These are phyloP conservation scores for Lucinisca nassula DNA, from an alignment of 2,888 invertebrate genomes.

Conservation along the genomic window DNA sequence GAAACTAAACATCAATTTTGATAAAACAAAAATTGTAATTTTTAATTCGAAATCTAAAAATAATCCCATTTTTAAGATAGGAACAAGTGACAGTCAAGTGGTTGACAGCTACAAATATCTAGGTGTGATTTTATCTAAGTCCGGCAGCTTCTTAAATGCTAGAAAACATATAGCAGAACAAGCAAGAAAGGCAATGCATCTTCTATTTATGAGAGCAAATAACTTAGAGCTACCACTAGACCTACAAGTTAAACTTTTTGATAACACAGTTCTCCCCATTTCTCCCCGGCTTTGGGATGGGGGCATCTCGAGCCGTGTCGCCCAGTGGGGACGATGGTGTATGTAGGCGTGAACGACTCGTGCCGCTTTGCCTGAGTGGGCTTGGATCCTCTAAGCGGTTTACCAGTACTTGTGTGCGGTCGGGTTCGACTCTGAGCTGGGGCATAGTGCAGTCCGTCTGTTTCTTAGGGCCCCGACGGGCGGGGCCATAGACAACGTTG, in stretches of 20 bases:
- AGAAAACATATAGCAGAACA: constrained; percentile 8
- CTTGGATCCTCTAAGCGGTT: too few relatives aligned
- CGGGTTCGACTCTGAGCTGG: too few relatives aligned
- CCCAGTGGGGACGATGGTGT: too few relatives aligned
- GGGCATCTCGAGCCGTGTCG: too few relatives aligned
- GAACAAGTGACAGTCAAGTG: background rate
- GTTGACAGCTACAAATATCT: constrained; percentile 23
- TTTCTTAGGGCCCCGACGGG: too few relatives aligned
- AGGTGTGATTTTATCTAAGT: constrained; percentile 16
- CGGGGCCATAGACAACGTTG: too few relatives aligned
- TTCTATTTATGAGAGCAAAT: background rate
- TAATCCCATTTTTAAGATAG: background rate
- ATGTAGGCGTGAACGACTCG: too few relatives aligned
- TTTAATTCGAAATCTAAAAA: background rate
- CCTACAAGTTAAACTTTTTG: constrained; percentile 27
- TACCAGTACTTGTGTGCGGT: too few relatives aligned
- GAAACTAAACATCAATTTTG: constrained; percentile 38
- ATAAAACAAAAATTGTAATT: constrained; percentile 22
- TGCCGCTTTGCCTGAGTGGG: too few relatives aligned
- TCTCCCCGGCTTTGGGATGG: too few relatives aligned
- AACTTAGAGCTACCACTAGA: constrained; percentile 9
- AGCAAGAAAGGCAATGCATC: constrained; percentile 24
- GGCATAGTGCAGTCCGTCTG: too few relatives aligned
- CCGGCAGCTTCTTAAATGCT: constrained; percentile 23
- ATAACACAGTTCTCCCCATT: constrained; percentile 33